Conservation (phyloP, 2,113 vertebrate genomes). For the Mus spicilegus region DNA sequence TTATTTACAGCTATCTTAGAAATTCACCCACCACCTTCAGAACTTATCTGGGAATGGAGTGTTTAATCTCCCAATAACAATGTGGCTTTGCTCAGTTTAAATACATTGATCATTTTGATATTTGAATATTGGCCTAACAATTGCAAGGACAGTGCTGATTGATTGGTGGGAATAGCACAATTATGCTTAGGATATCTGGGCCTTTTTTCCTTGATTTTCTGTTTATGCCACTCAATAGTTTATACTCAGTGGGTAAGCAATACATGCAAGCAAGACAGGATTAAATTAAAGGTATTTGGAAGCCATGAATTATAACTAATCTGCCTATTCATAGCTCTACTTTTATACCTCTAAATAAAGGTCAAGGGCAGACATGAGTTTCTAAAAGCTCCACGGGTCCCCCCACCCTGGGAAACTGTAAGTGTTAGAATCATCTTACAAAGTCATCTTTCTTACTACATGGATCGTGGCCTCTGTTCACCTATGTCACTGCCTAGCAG, state of each 20-base stretch:
- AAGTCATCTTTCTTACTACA: not conserved
- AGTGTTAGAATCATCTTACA: slow-evolving; percentile 19
- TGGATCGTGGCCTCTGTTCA: not conserved
- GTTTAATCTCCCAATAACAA: not conserved
- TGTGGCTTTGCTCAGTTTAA: not conserved
- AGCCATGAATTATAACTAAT: not conserved
- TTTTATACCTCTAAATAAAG: slow-evolving; percentile 14
- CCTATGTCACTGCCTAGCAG: not conserved
- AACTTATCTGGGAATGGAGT: not conserved
- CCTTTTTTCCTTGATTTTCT: not conserved
- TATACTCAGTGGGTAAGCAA: not conserved
- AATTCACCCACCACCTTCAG: not conserved
- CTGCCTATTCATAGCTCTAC: not conserved
- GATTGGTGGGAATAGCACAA: not conserved
- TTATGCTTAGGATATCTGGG: not conserved
- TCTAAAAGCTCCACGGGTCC: not conserved
- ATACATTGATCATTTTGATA: not conserved
- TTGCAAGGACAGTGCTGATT: not conserved
- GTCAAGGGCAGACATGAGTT: not conserved
- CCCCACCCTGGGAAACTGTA: not conserved
- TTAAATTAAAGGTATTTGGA: not conserved
- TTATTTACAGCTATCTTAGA: not conserved
- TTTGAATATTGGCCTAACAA: not conserved
- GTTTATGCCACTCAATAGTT: not conserved
- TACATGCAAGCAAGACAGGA: not conserved